These are phyloP conservation scores for Neosalanx taihuensis DNA, from an alignment of 2,797 vertebrate genomes.

Conservation along the genomic window DNA sequence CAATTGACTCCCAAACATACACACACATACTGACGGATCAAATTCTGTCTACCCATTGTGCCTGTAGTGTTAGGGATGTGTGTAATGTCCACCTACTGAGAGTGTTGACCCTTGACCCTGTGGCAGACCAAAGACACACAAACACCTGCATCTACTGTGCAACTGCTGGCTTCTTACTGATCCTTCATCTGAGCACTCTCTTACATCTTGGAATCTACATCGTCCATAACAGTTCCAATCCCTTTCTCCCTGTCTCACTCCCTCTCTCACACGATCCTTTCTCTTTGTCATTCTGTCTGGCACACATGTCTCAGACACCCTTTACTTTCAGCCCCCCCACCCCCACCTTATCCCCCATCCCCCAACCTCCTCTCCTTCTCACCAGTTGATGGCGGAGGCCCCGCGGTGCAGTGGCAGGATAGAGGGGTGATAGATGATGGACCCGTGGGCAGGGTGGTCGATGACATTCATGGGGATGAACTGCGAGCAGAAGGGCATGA, in stretches of 20 bases:
- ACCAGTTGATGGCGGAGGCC: slow-evolving; percentile 89
- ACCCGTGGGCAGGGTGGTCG: slow-evolving; percentile 78
- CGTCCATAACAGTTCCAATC: not conserved
- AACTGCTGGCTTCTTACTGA: not conserved
- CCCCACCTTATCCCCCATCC: not conserved
- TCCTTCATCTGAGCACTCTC: not conserved
- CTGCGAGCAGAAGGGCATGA: slow-evolving; percentile 86
- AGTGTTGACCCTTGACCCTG: too few relatives aligned
- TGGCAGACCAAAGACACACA: not conserved
- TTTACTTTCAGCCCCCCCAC: not conserved
- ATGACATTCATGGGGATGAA: slow-evolving; percentile 90
- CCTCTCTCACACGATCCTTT: not conserved
- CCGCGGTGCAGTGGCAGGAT: slow-evolving; percentile 84
- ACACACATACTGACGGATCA: too few relatives aligned
- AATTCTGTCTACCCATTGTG: too few relatives aligned
- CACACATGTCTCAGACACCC: not conserved
- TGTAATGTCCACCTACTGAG: too few relatives aligned
- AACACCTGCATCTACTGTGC: not conserved
- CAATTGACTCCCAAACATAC: too few relatives aligned
- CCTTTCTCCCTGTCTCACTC: not conserved
- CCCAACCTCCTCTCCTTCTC: slow-evolving; percentile 35
- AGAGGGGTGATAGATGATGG: slow-evolving; percentile 87
- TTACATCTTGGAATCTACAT: not conserved
- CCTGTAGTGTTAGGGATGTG: not conserved
- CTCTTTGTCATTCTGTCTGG: not conserved